Evolutionary conservation across 2,113 vertebrate genomes (phyloP).

Genomic region (Morone saxatilis): DNA sequence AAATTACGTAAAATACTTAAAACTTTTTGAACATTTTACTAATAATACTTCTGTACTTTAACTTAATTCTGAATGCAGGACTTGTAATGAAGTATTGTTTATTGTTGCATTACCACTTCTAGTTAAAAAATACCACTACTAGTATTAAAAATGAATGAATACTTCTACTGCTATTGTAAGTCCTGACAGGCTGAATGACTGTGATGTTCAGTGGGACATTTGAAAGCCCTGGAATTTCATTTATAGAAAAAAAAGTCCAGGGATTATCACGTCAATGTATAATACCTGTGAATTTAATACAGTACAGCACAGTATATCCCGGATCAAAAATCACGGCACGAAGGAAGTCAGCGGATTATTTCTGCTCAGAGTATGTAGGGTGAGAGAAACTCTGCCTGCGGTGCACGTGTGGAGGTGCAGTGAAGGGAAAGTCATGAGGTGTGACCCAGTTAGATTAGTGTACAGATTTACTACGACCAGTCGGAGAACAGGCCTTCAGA

Average conservation of each 20-base stretch:
- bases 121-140: not conserved
- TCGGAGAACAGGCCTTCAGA: not conserved
- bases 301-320: conserved; percentile 32
- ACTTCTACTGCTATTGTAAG: not conserved
- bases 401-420: conserved; percentile 27
- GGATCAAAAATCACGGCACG: conserved; percentile 38
- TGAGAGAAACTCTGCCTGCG: conserved; percentile 14
- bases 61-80: not conserved
- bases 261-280: conserved; percentile 49
- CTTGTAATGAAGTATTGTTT: not conserved
- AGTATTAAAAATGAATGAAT: not conserved
- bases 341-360: conserved; percentile 54
- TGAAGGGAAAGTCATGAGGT: conserved; percentile 30
- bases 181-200: not conserved
- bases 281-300: conserved; percentile 51
- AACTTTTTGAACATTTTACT: not conserved
- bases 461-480: conserved; percentile 10
- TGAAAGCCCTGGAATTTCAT: not conserved
- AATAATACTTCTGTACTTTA: not conserved
- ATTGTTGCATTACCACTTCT: not conserved
- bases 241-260: conserved; percentile 16
- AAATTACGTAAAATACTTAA: too few species aligned
- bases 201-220: not conserved
- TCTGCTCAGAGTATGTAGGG: conserved; percentile 29
- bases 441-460: conserved; percentile 51